Evolutionary conservation across 2,888 invertebrate genomes (phyloP).

Genomic region (Lithophane leautieri): DNA sequence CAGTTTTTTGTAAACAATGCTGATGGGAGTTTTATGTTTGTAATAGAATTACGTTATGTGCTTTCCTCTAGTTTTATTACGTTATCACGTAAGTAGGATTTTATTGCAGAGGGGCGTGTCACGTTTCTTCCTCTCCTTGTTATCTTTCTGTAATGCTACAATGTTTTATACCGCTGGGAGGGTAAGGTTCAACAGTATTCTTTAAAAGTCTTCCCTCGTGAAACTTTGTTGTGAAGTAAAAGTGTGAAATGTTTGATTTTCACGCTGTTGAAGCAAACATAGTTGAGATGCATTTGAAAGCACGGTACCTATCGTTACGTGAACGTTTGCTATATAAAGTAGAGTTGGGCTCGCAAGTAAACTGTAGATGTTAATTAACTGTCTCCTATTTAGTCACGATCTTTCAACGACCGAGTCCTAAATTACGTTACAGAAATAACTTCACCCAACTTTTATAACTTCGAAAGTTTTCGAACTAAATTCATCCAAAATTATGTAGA

Average conservation of each 20-base stretch:
- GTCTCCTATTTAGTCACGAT: constrained; percentile 20
- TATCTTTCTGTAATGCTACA: constrained; percentile 43
- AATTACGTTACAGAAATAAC: constrained; percentile 51
- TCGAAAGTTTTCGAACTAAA: constrained; percentile 44
- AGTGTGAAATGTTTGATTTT: constrained; percentile 17
- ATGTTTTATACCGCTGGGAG: constrained; percentile 30
- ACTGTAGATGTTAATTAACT: constrained; percentile 19
- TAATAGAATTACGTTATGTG: constrained; percentile 61
- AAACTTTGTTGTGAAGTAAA: constrained; percentile 23
- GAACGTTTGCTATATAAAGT: no score
- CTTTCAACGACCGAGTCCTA: constrained; percentile 23
- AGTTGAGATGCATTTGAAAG: neutral
- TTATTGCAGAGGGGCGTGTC: constrained; percentile 41
- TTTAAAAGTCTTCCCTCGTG: constrained; percentile 28
- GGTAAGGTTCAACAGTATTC: constrained; percentile 16
- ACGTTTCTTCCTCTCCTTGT: constrained; percentile 33
- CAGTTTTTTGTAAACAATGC: constrained; percentile 62
- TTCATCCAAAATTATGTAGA: constrained; percentile 42
- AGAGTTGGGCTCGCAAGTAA: neutral
- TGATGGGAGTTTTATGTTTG: constrained; percentile 62
- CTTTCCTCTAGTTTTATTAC: constrained; percentile 60
- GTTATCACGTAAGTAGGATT: constrained; percentile 62
- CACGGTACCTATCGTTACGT: neutral
- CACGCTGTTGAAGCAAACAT: neutral
- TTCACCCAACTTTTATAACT: constrained; percentile 50